phyloP scores from a whole-genome alignment of 2,113 vertebrate genomes.

The Stigmatopora argus region DNA sequence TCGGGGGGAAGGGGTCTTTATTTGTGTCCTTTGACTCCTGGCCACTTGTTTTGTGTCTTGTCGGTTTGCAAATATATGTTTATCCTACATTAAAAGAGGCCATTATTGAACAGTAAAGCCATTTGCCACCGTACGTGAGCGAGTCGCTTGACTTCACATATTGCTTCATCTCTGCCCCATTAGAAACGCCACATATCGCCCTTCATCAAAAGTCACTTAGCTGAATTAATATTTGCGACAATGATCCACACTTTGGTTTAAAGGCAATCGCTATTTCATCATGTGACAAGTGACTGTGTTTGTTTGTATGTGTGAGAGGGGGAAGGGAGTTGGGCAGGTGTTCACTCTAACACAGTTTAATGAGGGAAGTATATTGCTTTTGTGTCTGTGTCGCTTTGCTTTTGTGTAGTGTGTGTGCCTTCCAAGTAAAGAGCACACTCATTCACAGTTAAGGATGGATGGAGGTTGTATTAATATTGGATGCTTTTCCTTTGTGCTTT shows the following conservation, averaged over 20 bases:
- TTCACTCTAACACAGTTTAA: slow-evolving; percentile 54
- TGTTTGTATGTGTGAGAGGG: slow-evolving; percentile 50
- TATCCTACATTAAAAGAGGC: slow-evolving; percentile 16
- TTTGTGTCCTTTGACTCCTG: not conserved
- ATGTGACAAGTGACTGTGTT: slow-evolving; percentile 29
- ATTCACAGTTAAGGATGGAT: slow-evolving; percentile 23
- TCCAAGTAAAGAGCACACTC: slow-evolving; percentile 26
- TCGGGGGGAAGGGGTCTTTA: not conserved
- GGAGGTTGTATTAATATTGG: slow-evolving; percentile 23
- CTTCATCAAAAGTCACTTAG: slow-evolving; percentile 26
- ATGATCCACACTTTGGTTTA: slow-evolving; percentile 31
- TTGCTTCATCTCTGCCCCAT: slow-evolving; percentile 9
- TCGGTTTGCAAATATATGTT: slow-evolving; percentile 36
- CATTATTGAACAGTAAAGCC: not conserved
- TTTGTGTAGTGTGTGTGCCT: slow-evolving; percentile 14
- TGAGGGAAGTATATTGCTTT: slow-evolving; percentile 39
- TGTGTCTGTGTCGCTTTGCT: slow-evolving; percentile 38
- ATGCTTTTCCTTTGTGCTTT: slow-evolving; percentile 41
- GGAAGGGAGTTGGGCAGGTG: slow-evolving; percentile 63
- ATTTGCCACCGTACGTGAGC: slow-evolving; percentile 1
- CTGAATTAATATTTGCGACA: slow-evolving; percentile 36
- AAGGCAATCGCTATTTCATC: slow-evolving; percentile 40
- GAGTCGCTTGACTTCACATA: not conserved
- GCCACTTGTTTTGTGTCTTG: slow-evolving; percentile 28
- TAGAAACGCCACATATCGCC: not conserved